Evolutionary conservation across 2,797 vertebrate species (phyloP).

Genomic region (Tinamus major): DNA sequence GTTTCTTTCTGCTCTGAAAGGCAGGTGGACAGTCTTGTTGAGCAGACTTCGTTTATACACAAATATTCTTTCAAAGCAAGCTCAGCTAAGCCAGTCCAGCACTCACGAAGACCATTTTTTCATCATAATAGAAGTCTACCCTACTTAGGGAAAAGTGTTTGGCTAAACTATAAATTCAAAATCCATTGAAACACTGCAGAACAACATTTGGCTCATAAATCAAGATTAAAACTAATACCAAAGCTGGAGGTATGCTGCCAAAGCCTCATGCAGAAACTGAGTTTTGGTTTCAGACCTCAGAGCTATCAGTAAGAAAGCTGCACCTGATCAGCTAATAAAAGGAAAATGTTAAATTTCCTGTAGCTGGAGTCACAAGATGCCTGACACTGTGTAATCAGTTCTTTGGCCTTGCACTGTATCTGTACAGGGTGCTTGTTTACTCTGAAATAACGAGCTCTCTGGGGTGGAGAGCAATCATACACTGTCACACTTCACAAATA

Average conservation of each 20-base stretch:
- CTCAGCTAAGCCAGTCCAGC: neutral
- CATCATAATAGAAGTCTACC: neutral
- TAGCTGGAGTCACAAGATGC: neutral
- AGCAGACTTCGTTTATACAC: neutral
- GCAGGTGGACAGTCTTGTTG: neutral
- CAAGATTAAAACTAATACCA: conserved; percentile 44
- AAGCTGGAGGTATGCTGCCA: conserved; percentile 50
- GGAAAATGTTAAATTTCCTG: conserved; percentile 62
- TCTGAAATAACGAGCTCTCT: conserved; percentile 44
- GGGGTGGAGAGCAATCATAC: neutral
- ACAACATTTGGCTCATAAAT: conserved; percentile 53
- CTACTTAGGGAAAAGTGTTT: conserved; percentile 3
- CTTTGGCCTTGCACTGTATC: neutral
- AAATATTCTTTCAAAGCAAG: neutral
- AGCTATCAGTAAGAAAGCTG: conserved; percentile 42
- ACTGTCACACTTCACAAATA: neutral
- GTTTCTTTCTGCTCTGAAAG: neutral
- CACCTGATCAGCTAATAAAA: conserved; percentile 52
- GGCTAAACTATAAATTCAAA: conserved; percentile 45
- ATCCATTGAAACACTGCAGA: conserved; percentile 44
- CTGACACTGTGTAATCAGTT: neutral
- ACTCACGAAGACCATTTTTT: neutral
- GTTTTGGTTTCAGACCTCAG: conserved; percentile 5
- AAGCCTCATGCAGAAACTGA: conserved; percentile 31
- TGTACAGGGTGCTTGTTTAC: conserved; percentile 21